phyloP scores from a whole-genome alignment of 2,888 invertebrate genomes.

The Ophion ellenae region DNA sequence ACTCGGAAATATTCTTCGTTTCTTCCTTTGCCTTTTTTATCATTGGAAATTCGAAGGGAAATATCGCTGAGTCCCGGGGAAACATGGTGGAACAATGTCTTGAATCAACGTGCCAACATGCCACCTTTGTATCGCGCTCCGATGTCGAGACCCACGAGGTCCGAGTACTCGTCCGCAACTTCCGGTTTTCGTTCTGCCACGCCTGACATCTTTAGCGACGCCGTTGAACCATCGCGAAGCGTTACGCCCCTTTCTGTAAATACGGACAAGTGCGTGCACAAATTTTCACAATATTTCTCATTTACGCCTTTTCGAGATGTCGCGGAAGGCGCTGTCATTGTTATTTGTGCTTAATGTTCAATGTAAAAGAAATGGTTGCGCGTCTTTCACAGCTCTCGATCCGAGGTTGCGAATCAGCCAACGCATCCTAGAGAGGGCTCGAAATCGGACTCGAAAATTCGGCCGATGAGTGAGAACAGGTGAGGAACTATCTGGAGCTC shows the following conservation, averaged over 20 bases:
- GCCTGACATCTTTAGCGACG: constrained; percentile 55
- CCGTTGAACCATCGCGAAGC: constrained; percentile 53
- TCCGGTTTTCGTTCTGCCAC: constrained; percentile 66
- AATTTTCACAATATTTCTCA: background rate
- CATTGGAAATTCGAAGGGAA: constrained; percentile 61
- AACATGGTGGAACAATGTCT: constrained; percentile 69
- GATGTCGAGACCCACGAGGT: constrained; percentile 64
- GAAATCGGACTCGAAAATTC: constrained; percentile 68
- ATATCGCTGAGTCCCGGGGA: constrained; percentile 59
- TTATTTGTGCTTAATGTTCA: background rate
- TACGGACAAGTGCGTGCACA: constrained; percentile 55
- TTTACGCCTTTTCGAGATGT: background rate
- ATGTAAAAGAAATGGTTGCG: background rate
- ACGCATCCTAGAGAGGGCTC: constrained; percentile 54
- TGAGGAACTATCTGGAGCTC: constrained; percentile 31
- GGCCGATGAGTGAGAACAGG: constrained; percentile 43
- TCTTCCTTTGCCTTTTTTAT: constrained; percentile 12
- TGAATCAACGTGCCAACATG: constrained; percentile 66
- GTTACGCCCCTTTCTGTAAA: constrained; percentile 51
- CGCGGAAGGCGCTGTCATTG: background rate
- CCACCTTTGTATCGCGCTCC: constrained; percentile 64
- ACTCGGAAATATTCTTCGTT: too few relatives aligned
- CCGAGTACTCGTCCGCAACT: constrained; percentile 67
- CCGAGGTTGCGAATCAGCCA: constrained; percentile 32
- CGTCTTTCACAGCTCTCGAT: constrained; percentile 56